Evolutionary conservation across 2,113 vertebrate species (phyloP).

Genomic region (Cricetomys ansorgei): DNA sequence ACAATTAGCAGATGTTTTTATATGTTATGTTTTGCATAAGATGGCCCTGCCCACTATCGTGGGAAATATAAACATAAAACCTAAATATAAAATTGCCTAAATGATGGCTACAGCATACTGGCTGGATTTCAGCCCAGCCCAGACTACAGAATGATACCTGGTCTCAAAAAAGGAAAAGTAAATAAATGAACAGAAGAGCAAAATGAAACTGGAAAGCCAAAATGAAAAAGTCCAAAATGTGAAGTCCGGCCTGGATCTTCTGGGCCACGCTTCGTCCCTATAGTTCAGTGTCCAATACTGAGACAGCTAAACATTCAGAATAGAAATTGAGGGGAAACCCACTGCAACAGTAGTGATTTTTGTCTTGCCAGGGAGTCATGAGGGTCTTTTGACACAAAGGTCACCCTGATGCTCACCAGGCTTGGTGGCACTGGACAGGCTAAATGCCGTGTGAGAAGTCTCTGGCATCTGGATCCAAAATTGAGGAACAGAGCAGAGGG

Average conservation of each 20-base stretch:
- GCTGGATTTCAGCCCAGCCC: background rate
- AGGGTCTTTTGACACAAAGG: conserved; percentile 62
- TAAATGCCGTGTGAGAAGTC: background rate
- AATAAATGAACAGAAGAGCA: background rate
- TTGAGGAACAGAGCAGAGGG: background rate
- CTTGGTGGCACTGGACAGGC: background rate
- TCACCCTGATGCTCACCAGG: conserved; percentile 20
- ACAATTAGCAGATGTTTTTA: background rate
- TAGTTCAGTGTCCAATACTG: background rate
- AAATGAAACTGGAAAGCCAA: background rate
- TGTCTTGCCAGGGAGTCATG: conserved; percentile 35
- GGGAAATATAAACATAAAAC: too few relatives aligned
- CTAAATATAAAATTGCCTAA: background rate
- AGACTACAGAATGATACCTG: background rate
- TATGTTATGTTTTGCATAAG: background rate
- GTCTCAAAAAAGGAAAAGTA: background rate
- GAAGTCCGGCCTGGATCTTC: background rate
- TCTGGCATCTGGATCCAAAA: background rate
- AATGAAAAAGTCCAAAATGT: background rate
- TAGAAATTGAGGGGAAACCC: conserved; percentile 71
- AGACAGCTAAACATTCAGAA: conserved; percentile 34
- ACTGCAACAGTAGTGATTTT: conserved; percentile 59
- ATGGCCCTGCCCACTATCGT: background rate
- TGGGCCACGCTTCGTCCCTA: background rate
- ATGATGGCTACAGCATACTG: background rate